Evolutionary conservation across 2,113 vertebrate genomes (phyloP).

Genomic region (Myanophis thanlyinensis): DNA sequence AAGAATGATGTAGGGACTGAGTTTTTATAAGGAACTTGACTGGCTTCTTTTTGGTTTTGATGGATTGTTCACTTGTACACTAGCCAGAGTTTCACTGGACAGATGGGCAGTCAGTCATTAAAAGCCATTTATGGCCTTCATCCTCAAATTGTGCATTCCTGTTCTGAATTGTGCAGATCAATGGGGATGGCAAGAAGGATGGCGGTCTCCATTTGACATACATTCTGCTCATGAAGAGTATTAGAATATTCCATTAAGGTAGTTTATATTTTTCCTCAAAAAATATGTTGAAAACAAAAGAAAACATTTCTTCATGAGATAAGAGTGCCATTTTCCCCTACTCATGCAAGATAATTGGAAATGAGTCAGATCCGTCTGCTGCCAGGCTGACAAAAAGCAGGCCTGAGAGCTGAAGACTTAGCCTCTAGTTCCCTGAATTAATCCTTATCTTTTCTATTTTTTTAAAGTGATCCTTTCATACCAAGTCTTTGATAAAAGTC

Average conservation of each 20-base stretch:
- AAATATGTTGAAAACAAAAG: background rate
- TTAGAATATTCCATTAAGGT: background rate
- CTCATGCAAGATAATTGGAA: background rate
- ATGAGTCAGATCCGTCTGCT: background rate
- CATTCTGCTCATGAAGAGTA: background rate
- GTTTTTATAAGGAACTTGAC: background rate
- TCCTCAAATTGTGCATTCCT: background rate
- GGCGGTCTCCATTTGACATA: background rate
- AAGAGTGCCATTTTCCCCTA: background rate
- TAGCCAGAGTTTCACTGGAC: background rate
- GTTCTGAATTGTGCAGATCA: background rate
- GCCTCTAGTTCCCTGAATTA: background rate
- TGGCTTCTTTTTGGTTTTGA: background rate
- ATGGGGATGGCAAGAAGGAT: background rate
- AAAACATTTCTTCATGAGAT: background rate
- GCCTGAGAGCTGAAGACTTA: background rate
- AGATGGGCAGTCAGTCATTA: background rate
- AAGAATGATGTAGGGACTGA: background rate
- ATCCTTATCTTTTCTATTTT: background rate
- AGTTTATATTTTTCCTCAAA: background rate
- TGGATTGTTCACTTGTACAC: background rate
- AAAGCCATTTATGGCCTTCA: background rate
- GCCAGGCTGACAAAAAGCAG: background rate
- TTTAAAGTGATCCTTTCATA: background rate
- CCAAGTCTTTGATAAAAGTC: background rate